Evolutionary conservation across 1,140 invertebrate genomes (phyloP).

Genomic region (Reticulitermes speratus): DNA sequence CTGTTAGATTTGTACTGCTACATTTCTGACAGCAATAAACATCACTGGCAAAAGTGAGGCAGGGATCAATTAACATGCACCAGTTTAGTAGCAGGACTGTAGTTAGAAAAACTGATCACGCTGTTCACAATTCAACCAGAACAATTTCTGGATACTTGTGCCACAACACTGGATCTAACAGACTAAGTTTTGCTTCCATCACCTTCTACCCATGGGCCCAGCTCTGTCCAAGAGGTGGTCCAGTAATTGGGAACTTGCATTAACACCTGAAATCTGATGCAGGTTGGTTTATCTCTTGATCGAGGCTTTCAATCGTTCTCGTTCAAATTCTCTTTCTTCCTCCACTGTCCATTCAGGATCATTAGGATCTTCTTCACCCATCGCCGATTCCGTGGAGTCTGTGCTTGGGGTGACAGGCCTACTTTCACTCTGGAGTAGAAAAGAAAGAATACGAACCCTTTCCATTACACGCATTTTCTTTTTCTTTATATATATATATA

Average conservation of each 20-base stretch:
- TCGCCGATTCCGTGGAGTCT: slow-evolving; percentile 61
- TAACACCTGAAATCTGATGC: neutral
- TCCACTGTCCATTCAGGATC: slow-evolving; percentile 71
- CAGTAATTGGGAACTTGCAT: neutral
- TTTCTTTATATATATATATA: too few relatives aligned
- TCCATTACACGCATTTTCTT: neutral
- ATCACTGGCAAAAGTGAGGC: too few relatives aligned
- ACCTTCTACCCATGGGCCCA: neutral
- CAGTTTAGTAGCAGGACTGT: neutral
- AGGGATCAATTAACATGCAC: neutral
- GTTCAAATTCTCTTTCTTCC: slow-evolving; percentile 28
- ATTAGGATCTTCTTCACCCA: slow-evolving; percentile 66
- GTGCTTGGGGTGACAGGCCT: slow-evolving; percentile 24
- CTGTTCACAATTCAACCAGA: too few relatives aligned
- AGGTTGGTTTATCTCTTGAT: slow-evolving; percentile 19
- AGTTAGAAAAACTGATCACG: too few relatives aligned
- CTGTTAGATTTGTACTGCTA: neutral
- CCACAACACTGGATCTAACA: slow-evolving; percentile 8
- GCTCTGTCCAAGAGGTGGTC: slow-evolving; percentile 5
- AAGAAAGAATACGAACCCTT: neutral
- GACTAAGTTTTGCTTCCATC: neutral
- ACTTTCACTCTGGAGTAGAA: slow-evolving; percentile 23
- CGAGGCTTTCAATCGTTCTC: slow-evolving; percentile 20
- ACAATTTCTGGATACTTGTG: neutral
- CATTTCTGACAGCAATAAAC: neutral